A percentile compares a stretch with the other conserved stretches of the same genome.
These are phyloP conservation scores for Gopherus evgoodei DNA, from an alignment of 2,113 vertebrate genomes.

Conservation along the genomic window DNA sequence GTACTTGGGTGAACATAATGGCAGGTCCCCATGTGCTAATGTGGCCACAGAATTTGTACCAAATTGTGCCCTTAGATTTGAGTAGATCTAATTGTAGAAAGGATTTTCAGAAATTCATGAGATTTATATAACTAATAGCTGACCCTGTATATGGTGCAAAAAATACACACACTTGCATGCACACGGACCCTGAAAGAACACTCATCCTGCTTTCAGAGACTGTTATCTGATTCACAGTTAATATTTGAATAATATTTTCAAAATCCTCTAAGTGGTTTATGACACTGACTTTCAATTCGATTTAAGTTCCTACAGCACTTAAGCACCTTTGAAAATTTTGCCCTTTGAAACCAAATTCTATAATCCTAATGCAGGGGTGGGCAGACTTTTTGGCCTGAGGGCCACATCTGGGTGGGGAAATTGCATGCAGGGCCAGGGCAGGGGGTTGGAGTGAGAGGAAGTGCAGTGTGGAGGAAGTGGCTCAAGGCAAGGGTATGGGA, in stretches of 20 bases:
- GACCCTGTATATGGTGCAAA: background rate
- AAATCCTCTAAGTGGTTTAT: background rate
- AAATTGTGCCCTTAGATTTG: background rate
- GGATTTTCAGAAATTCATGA: background rate
- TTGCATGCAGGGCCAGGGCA: too few species aligned
- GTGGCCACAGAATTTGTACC: background rate
- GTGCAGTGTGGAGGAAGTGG: too few species aligned
- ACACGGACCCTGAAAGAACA: background rate
- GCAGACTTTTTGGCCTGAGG: too few species aligned
- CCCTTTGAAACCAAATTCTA: background rate
- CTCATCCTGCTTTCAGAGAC: background rate
- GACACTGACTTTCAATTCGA: background rate
- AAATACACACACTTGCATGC: background rate
- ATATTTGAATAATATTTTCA: background rate
- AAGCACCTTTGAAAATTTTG: background rate
- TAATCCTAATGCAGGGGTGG: background rate
- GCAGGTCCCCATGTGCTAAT: background rate
- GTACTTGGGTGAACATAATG: background rate
- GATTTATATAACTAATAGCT: background rate
- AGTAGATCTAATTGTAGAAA: background rate
- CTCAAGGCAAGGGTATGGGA: too few species aligned
- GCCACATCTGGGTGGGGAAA: too few species aligned
- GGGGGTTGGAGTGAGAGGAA: too few species aligned
- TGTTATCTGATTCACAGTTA: background rate
- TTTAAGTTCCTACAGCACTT: background rate